Conservation (phyloP, 1,140 invertebrate species). For the Leptopilina clavipes region DNA sequence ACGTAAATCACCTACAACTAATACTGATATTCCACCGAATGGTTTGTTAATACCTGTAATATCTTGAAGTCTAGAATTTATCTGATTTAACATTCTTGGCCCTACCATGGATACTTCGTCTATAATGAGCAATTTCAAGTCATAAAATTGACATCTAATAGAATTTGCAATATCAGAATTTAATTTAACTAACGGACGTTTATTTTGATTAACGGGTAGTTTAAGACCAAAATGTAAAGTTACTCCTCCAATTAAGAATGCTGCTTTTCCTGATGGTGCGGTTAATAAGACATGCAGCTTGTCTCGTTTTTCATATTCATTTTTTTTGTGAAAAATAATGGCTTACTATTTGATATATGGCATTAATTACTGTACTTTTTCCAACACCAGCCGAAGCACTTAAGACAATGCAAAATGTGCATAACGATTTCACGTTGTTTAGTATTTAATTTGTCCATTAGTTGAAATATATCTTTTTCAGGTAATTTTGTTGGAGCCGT, state of each 20-base stretch:
- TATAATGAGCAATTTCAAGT: slow-evolving; percentile 65
- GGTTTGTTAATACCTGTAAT: slow-evolving; percentile 56
- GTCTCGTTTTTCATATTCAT: slow-evolving; percentile 37
- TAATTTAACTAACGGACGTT: slow-evolving; percentile 44
- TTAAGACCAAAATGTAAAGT: slow-evolving; percentile 63
- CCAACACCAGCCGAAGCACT: slow-evolving; percentile 50
- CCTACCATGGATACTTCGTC: slow-evolving; percentile 69
- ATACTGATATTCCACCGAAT: slow-evolving; percentile 56
- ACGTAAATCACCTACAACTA: slow-evolving; percentile 55
- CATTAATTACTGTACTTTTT: too few relatives aligned
- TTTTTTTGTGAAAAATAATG: slow-evolving; percentile 42
- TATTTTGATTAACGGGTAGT: slow-evolving; percentile 53
- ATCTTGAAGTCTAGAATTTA: slow-evolving; percentile 60
- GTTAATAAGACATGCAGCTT: slow-evolving; percentile 53
- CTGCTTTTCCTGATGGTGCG: slow-evolving; percentile 54
- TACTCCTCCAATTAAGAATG: slow-evolving; percentile 60
- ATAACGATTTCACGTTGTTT: slow-evolving; percentile 43
- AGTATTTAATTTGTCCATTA: slow-evolving; percentile 43
- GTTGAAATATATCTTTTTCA: slow-evolving; percentile 13
- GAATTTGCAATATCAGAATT: slow-evolving; percentile 48
- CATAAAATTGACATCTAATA: slow-evolving; percentile 45
- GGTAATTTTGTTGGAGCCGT: not conserved
- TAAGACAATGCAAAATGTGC: slow-evolving; percentile 49
- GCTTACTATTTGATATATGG: slow-evolving; percentile 46
- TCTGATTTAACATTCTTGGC: slow-evolving; percentile 47